Conservation (phyloP, 2,113 vertebrate species). For the Halcyon malimbica region DNA sequence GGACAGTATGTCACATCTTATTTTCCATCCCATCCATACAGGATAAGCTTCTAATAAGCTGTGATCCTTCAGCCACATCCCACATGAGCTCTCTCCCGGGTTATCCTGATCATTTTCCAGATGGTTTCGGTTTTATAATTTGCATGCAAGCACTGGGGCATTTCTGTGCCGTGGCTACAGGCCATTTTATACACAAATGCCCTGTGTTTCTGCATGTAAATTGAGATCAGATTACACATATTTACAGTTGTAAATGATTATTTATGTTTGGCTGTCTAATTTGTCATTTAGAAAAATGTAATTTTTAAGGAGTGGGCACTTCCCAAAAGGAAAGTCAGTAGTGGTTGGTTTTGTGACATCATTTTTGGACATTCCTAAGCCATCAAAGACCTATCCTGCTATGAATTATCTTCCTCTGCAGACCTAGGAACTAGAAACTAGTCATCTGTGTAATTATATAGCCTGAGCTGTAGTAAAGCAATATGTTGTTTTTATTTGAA, state of each 20-base stretch:
- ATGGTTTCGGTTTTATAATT: constrained; percentile 24
- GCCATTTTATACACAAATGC: neutral
- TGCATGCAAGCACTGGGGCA: neutral
- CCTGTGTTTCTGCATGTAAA: neutral
- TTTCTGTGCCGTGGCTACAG: neutral
- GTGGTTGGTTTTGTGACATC: neutral
- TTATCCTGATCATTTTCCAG: neutral
- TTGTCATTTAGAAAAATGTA: neutral
- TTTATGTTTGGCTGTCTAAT: neutral
- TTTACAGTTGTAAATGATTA: neutral
- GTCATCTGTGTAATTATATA: neutral
- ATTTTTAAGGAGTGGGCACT: neutral
- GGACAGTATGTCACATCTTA: constrained; percentile 33
- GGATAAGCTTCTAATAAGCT: constrained; percentile 40
- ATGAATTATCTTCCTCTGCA: neutral
- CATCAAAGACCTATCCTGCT: neutral
- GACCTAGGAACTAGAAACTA: neutral
- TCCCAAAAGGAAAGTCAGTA: neutral
- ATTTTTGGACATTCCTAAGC: neutral
- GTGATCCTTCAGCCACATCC: constrained; percentile 3
- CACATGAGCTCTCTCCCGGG: neutral
- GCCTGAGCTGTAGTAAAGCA: constrained; percentile 28
- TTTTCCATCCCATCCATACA: constrained; percentile 20
- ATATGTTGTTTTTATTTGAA: constrained; percentile 50
- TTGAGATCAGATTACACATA: neutral